Evolutionary conservation across 2,888 invertebrate genomes (phyloP), one percentile per base, ranked within the genome.

Genomic region (Parapristionchus giblindavisi): DNA sequence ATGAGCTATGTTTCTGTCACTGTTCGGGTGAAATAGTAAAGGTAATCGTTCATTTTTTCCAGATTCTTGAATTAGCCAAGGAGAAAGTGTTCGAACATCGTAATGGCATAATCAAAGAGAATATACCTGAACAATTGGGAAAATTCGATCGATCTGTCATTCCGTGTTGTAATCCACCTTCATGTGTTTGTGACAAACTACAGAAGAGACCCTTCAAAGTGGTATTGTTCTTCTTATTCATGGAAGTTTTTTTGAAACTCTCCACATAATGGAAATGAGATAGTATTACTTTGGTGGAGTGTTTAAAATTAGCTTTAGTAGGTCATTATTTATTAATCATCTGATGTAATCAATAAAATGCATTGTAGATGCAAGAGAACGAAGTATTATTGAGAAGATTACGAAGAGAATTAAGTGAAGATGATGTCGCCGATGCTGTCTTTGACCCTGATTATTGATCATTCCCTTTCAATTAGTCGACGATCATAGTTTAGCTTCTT

Each of bases 101-200:
- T 11, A n/a, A 6, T 5, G 40, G 40, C 1, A 32, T 75, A 17
- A 29, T 21, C 3, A 51, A 32, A 11, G 48, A 14, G 11, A 48
- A 48, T 8, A 43, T 65, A 1, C 21, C 24, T 1, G 51, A 68
- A 36, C 34, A 43, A 51, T 63, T 48, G 29, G 66, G 52, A 63
- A 6, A 29, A 14, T 58, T 60, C 52, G 43, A 21, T 14, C 63
- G 77, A n/a, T 58, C 77, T 58, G 58, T 81, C 8, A 78, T 78
- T 24, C 83, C 83, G 1, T 83, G 83, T 61, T 83, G 83, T 73
- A 77, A 83, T 73, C 83, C 83, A 17, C 83, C 83, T 21, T 38
- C 11, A 1, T 83, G 83, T 60, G 51, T 65, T 48, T 83, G 83
- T 52, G 80, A 83, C 77, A 79, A 79, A 24, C 54, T 74, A 6